Conservation (phyloP, 2,888 invertebrate genomes). For the Limulus polyphemus region DNA sequence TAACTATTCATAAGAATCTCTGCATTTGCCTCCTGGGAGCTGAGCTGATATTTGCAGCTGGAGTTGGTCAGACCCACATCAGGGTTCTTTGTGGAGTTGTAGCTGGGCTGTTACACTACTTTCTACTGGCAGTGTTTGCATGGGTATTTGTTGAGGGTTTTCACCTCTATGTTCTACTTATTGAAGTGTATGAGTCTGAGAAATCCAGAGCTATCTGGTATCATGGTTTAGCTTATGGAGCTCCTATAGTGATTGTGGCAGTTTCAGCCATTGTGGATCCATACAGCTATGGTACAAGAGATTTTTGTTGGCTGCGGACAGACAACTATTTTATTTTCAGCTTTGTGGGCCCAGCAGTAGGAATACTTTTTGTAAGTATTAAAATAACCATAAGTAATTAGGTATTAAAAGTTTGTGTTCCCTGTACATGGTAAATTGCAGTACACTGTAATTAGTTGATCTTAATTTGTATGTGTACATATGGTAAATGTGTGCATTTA, state of each 20-base stretch:
- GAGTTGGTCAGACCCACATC: slow-evolving; percentile 75
- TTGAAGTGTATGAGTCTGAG: slow-evolving; percentile 84
- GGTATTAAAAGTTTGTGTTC: too few relatives aligned
- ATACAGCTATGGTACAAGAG: slow-evolving; percentile 64
- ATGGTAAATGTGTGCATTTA: too few relatives aligned
- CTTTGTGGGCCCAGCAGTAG: slow-evolving; percentile 78
- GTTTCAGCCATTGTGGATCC: slow-evolving; percentile 68
- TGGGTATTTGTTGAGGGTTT: slow-evolving; percentile 98
- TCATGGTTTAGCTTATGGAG: slow-evolving; percentile 72
- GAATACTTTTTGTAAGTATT: slow-evolving; percentile 51
- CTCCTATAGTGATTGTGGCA: slow-evolving; percentile 64
- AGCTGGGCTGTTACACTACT: slow-evolving; percentile 60
- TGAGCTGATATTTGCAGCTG: slow-evolving; percentile 77
- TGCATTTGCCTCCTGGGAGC: slow-evolving; percentile 81
- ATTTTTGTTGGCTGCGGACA: slow-evolving; percentile 72
- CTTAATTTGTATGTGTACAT: too few relatives aligned
- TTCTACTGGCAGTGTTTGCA: slow-evolving; percentile 80
- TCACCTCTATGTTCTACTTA: slow-evolving; percentile 85
- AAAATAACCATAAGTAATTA: slow-evolving; percentile 35
- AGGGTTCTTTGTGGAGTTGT: slow-evolving; percentile 72
- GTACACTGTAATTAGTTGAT: too few relatives aligned
- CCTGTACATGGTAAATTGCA: too few relatives aligned
- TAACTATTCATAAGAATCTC: slow-evolving; percentile 90
- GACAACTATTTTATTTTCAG: slow-evolving; percentile 82
- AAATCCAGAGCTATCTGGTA: slow-evolving; percentile 80